Base-by-base conservation (phyloP, 2,113 vertebrate genomes). In the Chitala chitala region DNA sequence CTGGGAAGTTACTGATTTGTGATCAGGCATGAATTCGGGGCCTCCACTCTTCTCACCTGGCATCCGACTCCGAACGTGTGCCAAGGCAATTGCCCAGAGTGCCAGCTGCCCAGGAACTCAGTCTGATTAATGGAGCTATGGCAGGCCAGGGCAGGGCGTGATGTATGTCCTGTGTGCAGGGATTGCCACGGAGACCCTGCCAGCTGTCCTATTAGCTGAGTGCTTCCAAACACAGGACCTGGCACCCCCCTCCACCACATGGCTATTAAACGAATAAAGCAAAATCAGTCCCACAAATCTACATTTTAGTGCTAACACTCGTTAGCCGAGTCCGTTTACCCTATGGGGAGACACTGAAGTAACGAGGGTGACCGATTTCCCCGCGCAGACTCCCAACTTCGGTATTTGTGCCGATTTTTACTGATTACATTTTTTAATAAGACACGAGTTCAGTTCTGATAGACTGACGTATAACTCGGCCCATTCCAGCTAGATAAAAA, bases 201-300 rank as follows among this genome's bases (percentile, higher is more conserved):
- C 88, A 90, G 84, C 81, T 82, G 81, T 79, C 78, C 83, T 83
- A 88, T 90, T 90, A 88, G 86, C 81, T 86, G 85, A 89, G 85
- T 89, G 86, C 80, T 82, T 85, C 81, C 65, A 74, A 61, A 69
- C 72, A 74, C 70, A 74, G 15, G 40, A 56, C 53, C 40, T 38
- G 4, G 20, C 1, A 5, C 22, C 71, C 54, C 24, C 54, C 71
- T 24, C 56, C 55, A 72, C 20, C 71, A 42, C 61, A 40, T 33
- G 13, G 15, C 73, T 53, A 66, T 74, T 74, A 74, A 65, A 74
- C 22, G 44, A 61, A 61, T 33, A n/a, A n/a, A n/a, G n/a, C n/a
- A 26, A 63, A 73, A 66, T 66, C 61, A 65, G 36, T 51, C 50
- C 61, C 48, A 42, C 72, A 64, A 51, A 66, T 53, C 61, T 54